Base-by-base conservation (phyloP, 2,113 vertebrate genomes). In the Thalassarche chlororhynchos region DNA sequence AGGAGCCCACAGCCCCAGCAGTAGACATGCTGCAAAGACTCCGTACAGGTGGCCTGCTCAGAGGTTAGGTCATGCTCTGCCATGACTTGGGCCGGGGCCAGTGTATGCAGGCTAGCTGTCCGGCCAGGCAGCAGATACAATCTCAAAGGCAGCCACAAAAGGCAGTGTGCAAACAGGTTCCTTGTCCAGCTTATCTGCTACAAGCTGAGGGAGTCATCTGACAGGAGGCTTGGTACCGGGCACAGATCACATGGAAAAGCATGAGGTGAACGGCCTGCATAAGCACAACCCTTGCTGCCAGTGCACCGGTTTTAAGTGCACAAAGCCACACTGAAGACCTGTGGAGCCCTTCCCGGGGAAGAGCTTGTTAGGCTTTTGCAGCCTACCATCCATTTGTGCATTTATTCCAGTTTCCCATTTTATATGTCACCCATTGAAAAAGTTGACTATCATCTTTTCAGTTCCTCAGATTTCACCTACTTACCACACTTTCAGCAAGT, bases 21-120 rank as follows among this genome's bases (percentile, higher is more conserved):
- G 71, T 17, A 86, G 52, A 4, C 0, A 0, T 3, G 4, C 36
- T 60, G 21, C 52, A 44, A 44, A 58, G 24, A 12, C 36, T 14
- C 12, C 0, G 0, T 26, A 15, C 0, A 2, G 13, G n/a, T 13
- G 24, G 64, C 17, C 31, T 38, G n/a, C 58, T 17, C 14, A 23
- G 28, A 40, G 12, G 3, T 13, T 10, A 42, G 29, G 6, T 14
- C 0, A 0, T 25, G n/a, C 40, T 71, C n/a, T 90, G 47, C 49
- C 51, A 26, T 28, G 34, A 12, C 75, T 29, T 17, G 28, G 10
- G 31, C 9, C 4, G 2, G 25, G 49, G 34, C n/a, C 54, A 16
- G 14, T 0, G 0, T 11, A 9, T 12, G 46, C 29, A 62, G 58
- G 36, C 24, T 28, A n/a, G 12, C 16, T 29, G 19, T 4, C 24